These are phyloP conservation scores for Muscicapa adusta DNA, from an alignment of 2,113 vertebrate species.

Conservation along the genomic window DNA sequence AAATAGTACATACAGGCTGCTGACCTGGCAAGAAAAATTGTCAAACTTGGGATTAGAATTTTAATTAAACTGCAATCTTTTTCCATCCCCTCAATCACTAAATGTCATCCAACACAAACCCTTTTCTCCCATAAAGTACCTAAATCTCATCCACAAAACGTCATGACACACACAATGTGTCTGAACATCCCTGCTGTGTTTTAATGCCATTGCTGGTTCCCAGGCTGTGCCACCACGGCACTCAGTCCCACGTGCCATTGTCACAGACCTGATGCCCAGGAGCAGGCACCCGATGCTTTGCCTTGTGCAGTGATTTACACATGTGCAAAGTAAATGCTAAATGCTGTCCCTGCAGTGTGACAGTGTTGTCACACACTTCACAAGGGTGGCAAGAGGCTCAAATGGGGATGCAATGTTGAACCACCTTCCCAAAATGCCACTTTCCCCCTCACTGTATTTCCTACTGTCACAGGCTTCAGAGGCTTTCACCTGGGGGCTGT, in stretches of 20 bases:
- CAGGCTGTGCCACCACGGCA: background rate
- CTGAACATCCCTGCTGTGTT: background rate
- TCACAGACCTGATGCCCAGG: background rate
- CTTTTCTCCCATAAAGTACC: constrained; percentile 7
- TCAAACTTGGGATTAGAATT: constrained; percentile 68
- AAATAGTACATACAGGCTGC: constrained; percentile 60
- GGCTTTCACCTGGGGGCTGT: background rate
- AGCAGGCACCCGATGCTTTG: background rate
- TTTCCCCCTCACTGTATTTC: background rate
- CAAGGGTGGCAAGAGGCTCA: background rate
- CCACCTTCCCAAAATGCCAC: background rate
- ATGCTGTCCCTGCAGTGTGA: background rate
- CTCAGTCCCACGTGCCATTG: background rate
- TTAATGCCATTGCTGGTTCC: background rate
- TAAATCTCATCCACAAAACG: constrained; percentile 9
- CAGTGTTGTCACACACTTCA: background rate
- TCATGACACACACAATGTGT: background rate
- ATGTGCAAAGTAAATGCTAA: background rate
- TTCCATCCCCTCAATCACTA: constrained; percentile 52
- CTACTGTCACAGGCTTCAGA: background rate
- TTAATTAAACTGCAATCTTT: constrained; percentile 73
- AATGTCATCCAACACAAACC: constrained; percentile 31
- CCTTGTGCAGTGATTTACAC: background rate
- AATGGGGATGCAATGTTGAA: background rate
- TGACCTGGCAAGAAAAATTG: constrained; percentile 68